Evolutionary conservation across 1,140 invertebrate genomes (phyloP).

Genomic region (Oryctes rhinoceros): DNA sequence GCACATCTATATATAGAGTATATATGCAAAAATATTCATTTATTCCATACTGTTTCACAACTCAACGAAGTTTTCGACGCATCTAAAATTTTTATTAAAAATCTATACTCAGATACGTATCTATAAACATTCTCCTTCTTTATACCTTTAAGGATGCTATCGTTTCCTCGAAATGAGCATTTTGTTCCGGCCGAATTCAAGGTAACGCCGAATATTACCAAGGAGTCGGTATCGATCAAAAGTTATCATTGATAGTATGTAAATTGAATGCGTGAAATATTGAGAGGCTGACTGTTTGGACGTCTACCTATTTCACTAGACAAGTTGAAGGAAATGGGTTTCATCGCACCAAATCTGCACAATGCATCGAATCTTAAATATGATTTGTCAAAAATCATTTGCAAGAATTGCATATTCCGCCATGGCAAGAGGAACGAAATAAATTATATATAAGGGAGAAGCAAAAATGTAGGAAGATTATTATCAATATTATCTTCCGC

Average conservation of each 20-base stretch:
- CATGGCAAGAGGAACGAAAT: background rate
- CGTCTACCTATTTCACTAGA: background rate
- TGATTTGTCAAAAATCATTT: background rate
- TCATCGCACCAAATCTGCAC: background rate
- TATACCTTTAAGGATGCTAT: too few species aligned
- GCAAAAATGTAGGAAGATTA: too few species aligned
- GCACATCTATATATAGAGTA: too few species aligned
- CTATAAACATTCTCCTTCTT: too few species aligned
- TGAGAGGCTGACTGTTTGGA: background rate
- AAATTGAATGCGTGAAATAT: slow-evolving; percentile 7
- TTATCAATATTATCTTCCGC: too few species aligned
- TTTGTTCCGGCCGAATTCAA: background rate
- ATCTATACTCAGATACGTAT: too few species aligned
- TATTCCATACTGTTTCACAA: too few species aligned
- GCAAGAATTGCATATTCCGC: background rate
- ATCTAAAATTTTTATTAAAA: too few species aligned
- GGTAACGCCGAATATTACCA: background rate
- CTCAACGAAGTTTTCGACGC: too few species aligned
- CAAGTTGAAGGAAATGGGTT: background rate
- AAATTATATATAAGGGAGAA: too few species aligned
- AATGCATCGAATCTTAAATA: background rate
- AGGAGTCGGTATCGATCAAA: background rate
- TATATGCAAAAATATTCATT: too few species aligned
- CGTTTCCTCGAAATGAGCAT: background rate
- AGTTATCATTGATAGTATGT: background rate